These are phyloP conservation scores for Hemithea aestivaria DNA, from an alignment of 2,888 invertebrate species.

Conservation along the genomic window DNA sequence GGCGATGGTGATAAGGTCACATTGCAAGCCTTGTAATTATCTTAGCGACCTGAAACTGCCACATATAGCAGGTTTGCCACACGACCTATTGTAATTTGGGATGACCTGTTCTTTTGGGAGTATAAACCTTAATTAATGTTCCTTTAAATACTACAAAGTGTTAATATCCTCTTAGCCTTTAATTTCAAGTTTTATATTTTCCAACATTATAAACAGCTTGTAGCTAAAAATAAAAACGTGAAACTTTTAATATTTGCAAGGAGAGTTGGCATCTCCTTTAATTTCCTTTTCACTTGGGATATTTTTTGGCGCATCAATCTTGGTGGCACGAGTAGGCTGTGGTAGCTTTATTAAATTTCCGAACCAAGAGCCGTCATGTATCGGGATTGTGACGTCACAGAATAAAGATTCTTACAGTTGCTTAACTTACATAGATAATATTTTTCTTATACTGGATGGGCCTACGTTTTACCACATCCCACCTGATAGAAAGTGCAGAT, in stretches of 20 bases:
- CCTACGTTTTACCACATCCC: too few species aligned
- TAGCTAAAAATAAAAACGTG: conserved; percentile 33
- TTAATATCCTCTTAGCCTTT: conserved; percentile 18
- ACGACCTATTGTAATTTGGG: too few species aligned
- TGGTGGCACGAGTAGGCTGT: conserved; percentile 45
- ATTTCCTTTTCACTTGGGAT: conserved; percentile 48
- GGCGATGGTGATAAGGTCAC: too few species aligned
- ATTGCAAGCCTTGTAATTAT: too few species aligned
- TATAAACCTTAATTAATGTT: too few species aligned
- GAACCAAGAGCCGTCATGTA: conserved; percentile 47
- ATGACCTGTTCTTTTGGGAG: too few species aligned
- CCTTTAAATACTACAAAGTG: too few species aligned
- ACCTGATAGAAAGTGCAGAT: too few species aligned
- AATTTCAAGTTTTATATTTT: too few species aligned
- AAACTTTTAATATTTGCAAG: conserved; percentile 48
- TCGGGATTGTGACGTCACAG: conserved; percentile 29
- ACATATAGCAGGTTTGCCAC: too few species aligned
- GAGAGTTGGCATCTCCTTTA: conserved; percentile 49
- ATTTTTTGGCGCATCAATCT: conserved; percentile 65
- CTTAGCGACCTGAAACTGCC: too few species aligned
- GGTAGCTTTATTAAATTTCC: conserved; percentile 68
- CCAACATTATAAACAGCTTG: conserved; percentile 31
- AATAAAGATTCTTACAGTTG: conserved; percentile 28
- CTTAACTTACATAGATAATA: not conserved
- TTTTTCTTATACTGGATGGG: too few species aligned